Evolutionary conservation across 2,113 vertebrate genomes (phyloP).

Genomic region (Eclectus roratus): DNA sequence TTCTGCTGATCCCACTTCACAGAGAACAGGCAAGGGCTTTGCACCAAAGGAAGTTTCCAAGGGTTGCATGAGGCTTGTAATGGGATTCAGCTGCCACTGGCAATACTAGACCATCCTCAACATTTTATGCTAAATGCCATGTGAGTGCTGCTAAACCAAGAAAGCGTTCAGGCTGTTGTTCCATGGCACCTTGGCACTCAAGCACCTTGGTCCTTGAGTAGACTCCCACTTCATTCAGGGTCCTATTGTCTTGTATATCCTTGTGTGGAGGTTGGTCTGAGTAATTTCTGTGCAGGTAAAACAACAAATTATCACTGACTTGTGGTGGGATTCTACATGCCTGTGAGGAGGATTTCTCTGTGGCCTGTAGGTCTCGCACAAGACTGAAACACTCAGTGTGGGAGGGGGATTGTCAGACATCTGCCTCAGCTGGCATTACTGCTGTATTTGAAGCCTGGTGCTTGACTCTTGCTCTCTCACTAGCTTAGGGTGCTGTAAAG

Average conservation of each 20-base stretch:
- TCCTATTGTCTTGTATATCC: neutral
- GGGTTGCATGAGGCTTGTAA: neutral
- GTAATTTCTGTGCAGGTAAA: neutral
- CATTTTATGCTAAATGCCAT: neutral
- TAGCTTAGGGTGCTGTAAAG: neutral
- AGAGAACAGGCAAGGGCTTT: neutral
- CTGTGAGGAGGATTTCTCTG: neutral
- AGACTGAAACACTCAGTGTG: neutral
- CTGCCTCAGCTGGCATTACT: neutral
- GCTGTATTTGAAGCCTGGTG: neutral
- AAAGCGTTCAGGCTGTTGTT: neutral
- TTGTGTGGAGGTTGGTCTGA: neutral
- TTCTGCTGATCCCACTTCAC: neutral
- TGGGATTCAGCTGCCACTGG: neutral
- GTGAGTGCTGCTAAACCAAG: neutral
- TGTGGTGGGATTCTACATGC: neutral
- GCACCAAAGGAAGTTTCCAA: neutral
- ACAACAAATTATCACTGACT: neutral
- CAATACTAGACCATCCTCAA: neutral
- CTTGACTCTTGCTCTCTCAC: accelerated
- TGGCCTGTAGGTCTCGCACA: neutral
- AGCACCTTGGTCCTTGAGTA: neutral
- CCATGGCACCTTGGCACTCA: neutral
- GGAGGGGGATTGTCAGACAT: neutral
- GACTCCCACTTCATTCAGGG: neutral